These are phyloP conservation scores for Epistrophe grossulariae DNA, from an alignment of 2,888 invertebrate species.

Conservation along the genomic window DNA sequence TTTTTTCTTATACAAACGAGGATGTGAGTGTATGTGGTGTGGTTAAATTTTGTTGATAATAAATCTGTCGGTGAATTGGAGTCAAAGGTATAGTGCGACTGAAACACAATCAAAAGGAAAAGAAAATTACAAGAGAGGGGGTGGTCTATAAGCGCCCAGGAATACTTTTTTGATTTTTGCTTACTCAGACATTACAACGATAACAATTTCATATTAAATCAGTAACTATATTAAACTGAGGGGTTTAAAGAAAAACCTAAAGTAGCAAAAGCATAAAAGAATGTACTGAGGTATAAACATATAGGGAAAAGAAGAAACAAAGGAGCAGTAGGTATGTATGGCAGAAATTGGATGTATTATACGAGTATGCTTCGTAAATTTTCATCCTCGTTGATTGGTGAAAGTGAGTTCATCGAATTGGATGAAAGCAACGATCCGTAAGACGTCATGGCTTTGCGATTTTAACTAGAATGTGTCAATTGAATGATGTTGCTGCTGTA, in stretches of 20 bases:
- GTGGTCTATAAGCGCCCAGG: slow-evolving; percentile 1
- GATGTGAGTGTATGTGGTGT: slow-evolving; percentile 40
- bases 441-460: slow-evolving; percentile 67
- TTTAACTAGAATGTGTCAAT: slow-evolving; percentile 75
- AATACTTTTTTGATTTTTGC: slow-evolving; percentile 68
- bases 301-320: slow-evolving; percentile 4
- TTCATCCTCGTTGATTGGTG: slow-evolving; percentile 74
- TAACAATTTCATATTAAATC: slow-evolving; percentile 31
- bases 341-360: slow-evolving; percentile 50
- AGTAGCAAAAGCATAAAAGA: neutral
- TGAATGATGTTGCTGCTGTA: slow-evolving; percentile 43
- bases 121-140: neutral
- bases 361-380: slow-evolving; percentile 68
- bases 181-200: slow-evolving; percentile 64
- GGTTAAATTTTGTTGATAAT: slow-evolving; percentile 50
- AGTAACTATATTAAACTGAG: neutral
- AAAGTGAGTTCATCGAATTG: slow-evolving; percentile 75
- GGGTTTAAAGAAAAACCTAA: slow-evolving; percentile 5
- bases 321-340: slow-evolving; percentile 1
- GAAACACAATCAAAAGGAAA: slow-evolving; percentile 38
- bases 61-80: slow-evolving; percentile 59
- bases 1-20: neutral
- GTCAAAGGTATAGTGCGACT: slow-evolving; percentile 20
- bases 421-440: slow-evolving; percentile 70
- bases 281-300: too few species aligned